Percentiles rank a stretch among this genome's conserved stretches.
Evolutionary conservation across 2,113 vertebrate genomes (phyloP).

Genomic region (Laticauda laticaudata): DNA sequence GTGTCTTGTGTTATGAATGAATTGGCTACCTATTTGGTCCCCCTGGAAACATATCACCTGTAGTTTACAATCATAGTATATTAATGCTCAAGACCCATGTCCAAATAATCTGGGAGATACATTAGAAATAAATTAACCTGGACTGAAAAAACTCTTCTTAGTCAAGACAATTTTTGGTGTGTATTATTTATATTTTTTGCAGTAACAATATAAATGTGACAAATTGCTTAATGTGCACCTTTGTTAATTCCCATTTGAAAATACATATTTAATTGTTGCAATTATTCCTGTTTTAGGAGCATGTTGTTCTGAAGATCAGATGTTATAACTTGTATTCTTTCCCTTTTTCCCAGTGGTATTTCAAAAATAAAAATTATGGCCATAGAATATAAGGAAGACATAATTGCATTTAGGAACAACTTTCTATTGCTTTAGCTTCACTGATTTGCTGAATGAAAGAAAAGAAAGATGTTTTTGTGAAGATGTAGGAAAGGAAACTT

Average conservation of each 20-base stretch:
- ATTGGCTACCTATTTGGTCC: background rate
- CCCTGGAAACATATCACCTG: background rate
- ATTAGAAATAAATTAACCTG: background rate
- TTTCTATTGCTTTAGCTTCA: slow-evolving; percentile 39
- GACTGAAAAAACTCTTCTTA: background rate
- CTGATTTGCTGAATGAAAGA: slow-evolving; percentile 45
- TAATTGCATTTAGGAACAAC: background rate
- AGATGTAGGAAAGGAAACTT: slow-evolving; percentile 32
- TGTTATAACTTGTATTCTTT: background rate
- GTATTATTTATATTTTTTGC: background rate
- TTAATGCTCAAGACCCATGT: background rate
- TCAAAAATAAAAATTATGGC: background rate
- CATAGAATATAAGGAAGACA: slow-evolving; percentile 10
- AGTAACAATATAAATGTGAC: background rate
- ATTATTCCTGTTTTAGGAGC: background rate
- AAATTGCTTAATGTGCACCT: background rate
- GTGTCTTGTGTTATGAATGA: background rate
- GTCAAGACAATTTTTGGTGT: background rate
- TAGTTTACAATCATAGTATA: background rate
- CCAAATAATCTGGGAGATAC: background rate
- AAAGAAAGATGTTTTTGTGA: slow-evolving; percentile 33
- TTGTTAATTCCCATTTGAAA: background rate
- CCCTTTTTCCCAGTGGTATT: slow-evolving; percentile 11
- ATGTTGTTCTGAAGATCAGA: background rate
- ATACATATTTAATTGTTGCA: background rate